Evolutionary conservation across 2,888 invertebrate genomes (phyloP).

Genomic region (Melinaea menophilus): DNA sequence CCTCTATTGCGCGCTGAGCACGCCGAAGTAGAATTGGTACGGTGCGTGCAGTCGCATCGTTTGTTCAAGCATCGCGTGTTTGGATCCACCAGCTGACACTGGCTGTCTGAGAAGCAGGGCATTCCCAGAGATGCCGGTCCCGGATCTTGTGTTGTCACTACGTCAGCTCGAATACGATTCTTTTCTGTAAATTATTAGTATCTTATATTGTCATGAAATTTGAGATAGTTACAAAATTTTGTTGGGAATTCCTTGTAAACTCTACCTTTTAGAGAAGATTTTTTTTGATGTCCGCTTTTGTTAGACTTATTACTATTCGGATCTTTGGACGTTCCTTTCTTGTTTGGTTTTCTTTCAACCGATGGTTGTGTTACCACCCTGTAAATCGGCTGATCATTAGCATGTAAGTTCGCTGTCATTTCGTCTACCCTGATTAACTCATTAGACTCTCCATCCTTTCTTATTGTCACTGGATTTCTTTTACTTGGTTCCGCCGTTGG

Average conservation of each 20-base stretch:
- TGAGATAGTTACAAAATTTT: background rate
- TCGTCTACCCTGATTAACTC: conserved; percentile 64
- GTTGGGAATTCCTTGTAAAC: background rate
- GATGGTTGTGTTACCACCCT: conserved; percentile 71
- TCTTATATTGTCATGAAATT: conserved; percentile 3
- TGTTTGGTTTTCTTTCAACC: conserved; percentile 62
- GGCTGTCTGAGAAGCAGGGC: conserved; percentile 84
- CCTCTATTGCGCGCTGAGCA: conserved; percentile 87
- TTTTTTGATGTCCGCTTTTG: conserved; percentile 68
- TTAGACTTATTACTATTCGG: conserved; percentile 51
- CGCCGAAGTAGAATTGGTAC: conserved; percentile 76
- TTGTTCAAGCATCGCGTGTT: conserved; percentile 86
- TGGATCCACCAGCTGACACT: conserved; percentile 89
- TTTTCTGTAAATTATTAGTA: conserved; percentile 52
- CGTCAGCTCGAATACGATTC: conserved; percentile 60
- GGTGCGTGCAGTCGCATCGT: conserved; percentile 85
- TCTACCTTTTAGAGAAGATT: conserved; percentile 65
- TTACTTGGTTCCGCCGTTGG: conserved; percentile 60
- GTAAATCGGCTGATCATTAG: conserved; percentile 71
- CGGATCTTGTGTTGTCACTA: conserved; percentile 57
- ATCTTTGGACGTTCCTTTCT: conserved; percentile 59
- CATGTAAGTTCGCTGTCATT: conserved; percentile 69
- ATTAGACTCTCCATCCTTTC: conserved; percentile 65
- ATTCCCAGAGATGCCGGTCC: conserved; percentile 85
- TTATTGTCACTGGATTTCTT: conserved; percentile 52